Evolutionary conservation across 2,113 vertebrate genomes (phyloP).

Genomic region (Ptilorrhoa leucosticta): DNA sequence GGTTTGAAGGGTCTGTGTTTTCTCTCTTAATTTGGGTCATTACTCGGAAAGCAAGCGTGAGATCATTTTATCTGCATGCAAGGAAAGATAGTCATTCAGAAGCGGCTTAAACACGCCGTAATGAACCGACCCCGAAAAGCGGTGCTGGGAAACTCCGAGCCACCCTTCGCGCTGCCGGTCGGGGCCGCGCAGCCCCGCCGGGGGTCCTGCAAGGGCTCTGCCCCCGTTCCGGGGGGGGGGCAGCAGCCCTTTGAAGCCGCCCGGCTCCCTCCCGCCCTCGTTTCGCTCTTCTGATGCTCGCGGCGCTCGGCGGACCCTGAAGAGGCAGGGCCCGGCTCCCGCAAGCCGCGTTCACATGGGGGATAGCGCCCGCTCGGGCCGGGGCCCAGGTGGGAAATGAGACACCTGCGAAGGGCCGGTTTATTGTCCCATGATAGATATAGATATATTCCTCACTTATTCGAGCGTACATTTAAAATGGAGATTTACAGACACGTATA

Average conservation of each 20-base stretch:
- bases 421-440: conserved; percentile 72
- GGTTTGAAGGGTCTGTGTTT: conserved; percentile 89
- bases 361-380: background rate
- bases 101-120: conserved; percentile 65
- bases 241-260: background rate
- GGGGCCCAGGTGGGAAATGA: conserved; percentile 49
- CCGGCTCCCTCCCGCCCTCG: background rate
- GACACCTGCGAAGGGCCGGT: conserved; percentile 67
- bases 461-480: conserved; percentile 76
- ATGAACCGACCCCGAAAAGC: conserved; percentile 31
- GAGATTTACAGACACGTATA: conserved; percentile 77
- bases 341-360: background rate
- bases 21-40: conserved; percentile 93
- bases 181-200: background rate
- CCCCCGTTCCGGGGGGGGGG: background rate
- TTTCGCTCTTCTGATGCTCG: background rate
- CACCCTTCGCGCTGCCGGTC: background rate
- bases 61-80: conserved; percentile 80
- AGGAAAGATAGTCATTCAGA: conserved; percentile 63
- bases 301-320: background rate
- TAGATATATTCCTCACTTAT: conserved; percentile 76
- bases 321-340: background rate
- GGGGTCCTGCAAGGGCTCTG: background rate
- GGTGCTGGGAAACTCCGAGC: background rate
- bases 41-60: conserved; percentile 90